phyloP scores from a whole-genome alignment of 2,797 vertebrate genomes.

The Phaenicophaeus curvirostris region DNA sequence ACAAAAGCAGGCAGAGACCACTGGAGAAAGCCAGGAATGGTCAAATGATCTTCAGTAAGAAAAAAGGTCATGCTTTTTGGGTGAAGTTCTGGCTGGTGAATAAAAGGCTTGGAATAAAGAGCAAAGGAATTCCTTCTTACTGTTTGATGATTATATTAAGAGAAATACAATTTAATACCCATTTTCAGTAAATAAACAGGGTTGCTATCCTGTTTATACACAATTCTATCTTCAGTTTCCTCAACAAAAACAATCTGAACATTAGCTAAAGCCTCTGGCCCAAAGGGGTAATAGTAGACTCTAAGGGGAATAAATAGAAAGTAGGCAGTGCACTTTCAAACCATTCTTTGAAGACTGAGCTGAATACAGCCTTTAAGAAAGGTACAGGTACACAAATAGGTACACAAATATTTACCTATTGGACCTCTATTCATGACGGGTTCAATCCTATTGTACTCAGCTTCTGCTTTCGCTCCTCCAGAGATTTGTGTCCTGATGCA shows the following conservation, averaged over 20 bases:
- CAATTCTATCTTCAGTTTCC: constrained; percentile 48
- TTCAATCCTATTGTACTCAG: neutral
- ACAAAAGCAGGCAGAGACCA: constrained; percentile 30
- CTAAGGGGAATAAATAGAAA: constrained; percentile 28
- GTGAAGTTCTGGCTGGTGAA: constrained; percentile 53
- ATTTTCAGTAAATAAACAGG: constrained; percentile 63
- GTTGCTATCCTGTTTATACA: constrained; percentile 48
- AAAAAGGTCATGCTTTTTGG: constrained; percentile 36
- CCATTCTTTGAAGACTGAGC: neutral
- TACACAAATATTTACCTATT: constrained; percentile 61
- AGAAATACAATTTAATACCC: constrained; percentile 53
- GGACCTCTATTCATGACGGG: neutral
- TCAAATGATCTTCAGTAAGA: constrained; percentile 30
- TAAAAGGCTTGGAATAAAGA: constrained; percentile 64
- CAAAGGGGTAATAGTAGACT: constrained; percentile 28
- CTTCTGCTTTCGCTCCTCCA: neutral
- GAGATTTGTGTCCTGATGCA: neutral
- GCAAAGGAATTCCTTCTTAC: constrained; percentile 66
- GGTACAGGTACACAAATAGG: constrained; percentile 35
- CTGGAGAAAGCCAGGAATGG: constrained; percentile 40
- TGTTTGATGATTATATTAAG: constrained; percentile 59
- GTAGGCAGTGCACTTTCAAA: constrained; percentile 52
- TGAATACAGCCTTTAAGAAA: constrained; percentile 15
- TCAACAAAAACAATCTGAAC: constrained; percentile 30
- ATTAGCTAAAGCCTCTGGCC: neutral